Evolutionary conservation across 2,113 vertebrate species (phyloP), one percentile per base, ranked within the genome.

Genomic region (Cyprinus carpio): DNA sequence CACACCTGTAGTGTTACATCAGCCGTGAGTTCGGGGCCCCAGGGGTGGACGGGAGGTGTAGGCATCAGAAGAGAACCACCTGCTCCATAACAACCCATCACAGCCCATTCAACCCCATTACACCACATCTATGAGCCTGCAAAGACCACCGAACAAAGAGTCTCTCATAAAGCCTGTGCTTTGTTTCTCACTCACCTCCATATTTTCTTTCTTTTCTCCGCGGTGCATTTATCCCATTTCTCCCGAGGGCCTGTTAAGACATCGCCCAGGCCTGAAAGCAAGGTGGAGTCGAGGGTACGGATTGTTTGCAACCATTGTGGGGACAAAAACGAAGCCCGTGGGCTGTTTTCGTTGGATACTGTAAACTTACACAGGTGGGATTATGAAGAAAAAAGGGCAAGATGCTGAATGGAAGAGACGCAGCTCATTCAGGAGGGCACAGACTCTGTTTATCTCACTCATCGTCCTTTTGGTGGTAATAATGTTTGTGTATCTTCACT

Each of bases 401-500:
- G 46, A 40, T 5, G 10, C 51, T 27, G 90, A 91, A 83, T 67
- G 75, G 88, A 92, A 86, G 87, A 86, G 86, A 69, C 85, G 72
- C 7, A 69, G 87, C 84, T 85, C 85, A 49, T 4, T 20, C 1
- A 84, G 90, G 76, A 93, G 89, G 87, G 62, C 85, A 11, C 87
- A 87, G 64, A 90, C 91, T 1, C 37, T 93, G 51, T 87, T 94
- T 46, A 27, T 93, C 29, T 85, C 88, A 6, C 88, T 72, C 46
- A 31, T 94, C 37, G 65, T 91, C 74, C 75, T 93, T 88, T 79
- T 93, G 69, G 84, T 94, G 76, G 77, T 94, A 60, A 87, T 95
- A 82, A 8, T 94, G 58, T 92, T 72, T 86, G 67, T 94, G 89
- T 94, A 94, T 85, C 77, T 94, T 85, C 91, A 94, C 75, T 58